These are phyloP conservation scores for Anas platyrhynchos DNA, from an alignment of 2,113 vertebrate species.

Conservation along the genomic window DNA sequence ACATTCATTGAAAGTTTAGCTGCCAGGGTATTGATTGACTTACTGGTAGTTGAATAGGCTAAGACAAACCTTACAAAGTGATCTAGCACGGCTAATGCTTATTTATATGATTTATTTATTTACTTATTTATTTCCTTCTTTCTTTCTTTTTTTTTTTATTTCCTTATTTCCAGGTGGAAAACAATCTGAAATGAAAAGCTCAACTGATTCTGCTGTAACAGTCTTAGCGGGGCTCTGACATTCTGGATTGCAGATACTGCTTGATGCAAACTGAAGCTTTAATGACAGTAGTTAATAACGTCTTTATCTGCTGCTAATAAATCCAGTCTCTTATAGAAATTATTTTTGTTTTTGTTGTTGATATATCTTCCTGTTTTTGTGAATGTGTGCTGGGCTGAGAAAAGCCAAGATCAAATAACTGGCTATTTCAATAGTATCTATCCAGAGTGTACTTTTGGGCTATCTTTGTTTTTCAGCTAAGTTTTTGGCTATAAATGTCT, in stretches of 20 bases:
- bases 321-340: neutral
- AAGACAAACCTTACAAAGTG: neutral
- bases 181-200: neutral
- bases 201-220: neutral
- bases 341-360: neutral
- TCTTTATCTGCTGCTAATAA: neutral
- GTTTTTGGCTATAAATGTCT: neutral
- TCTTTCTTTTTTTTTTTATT: neutral
- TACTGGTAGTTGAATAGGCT: neutral
- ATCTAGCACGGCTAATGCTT: neutral
- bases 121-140: no score
- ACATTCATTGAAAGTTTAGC: neutral
- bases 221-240: neutral
- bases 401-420: neutral
- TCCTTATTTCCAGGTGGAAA: neutral
- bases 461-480: neutral
- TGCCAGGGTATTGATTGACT: neutral
- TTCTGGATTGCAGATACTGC: neutral
- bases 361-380: neutral
- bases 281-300: neutral
- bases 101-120: neutral
- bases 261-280: neutral
- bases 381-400: neutral
- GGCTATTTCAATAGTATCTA: neutral
- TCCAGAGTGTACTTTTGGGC: neutral